Evolutionary conservation across 2,113 vertebrate genomes (phyloP).

Genomic region (Monopterus albus): DNA sequence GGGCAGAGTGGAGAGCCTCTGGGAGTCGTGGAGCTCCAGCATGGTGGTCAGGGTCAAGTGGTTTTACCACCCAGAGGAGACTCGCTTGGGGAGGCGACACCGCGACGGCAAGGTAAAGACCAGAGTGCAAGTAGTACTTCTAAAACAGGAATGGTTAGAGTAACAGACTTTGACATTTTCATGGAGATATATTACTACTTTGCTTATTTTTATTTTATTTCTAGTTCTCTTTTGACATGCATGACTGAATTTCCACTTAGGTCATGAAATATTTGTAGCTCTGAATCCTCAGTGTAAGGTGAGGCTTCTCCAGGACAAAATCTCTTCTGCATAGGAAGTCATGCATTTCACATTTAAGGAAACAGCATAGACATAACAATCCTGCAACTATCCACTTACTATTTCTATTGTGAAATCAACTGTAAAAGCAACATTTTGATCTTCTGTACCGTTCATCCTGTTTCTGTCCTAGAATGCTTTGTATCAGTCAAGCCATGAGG

Average conservation of each 20-base stretch:
- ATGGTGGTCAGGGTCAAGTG: slow-evolving; percentile 99
- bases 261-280: slow-evolving; percentile 28
- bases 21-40: slow-evolving; percentile 99
- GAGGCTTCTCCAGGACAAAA: slow-evolving; percentile 6
- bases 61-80: slow-evolving; percentile 99
- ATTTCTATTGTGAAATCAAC: background rate
- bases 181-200: slow-evolving; percentile 33
- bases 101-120: slow-evolving; percentile 92
- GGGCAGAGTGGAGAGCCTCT: slow-evolving; percentile 97
- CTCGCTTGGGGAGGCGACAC: slow-evolving; percentile 94
- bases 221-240: slow-evolving; percentile 16
- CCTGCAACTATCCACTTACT: too few species aligned
- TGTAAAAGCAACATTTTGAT: background rate
- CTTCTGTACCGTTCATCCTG: background rate
- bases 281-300: slow-evolving; percentile 1
- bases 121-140: slow-evolving; percentile 8
- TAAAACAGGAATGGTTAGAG: slow-evolving; percentile 25
- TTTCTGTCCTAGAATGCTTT: slow-evolving; percentile 87
- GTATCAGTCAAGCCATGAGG: slow-evolving; percentile 97
- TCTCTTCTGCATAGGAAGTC: background rate
- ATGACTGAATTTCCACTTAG: slow-evolving; percentile 19
- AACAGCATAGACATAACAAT: background rate
- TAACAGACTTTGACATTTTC: slow-evolving; percentile 37
- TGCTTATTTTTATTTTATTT: slow-evolving; percentile 29
- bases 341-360: slow-evolving; percentile 28